phyloP scores from a whole-genome alignment of 2,888 invertebrate species.

The Cenopis cana region DNA sequence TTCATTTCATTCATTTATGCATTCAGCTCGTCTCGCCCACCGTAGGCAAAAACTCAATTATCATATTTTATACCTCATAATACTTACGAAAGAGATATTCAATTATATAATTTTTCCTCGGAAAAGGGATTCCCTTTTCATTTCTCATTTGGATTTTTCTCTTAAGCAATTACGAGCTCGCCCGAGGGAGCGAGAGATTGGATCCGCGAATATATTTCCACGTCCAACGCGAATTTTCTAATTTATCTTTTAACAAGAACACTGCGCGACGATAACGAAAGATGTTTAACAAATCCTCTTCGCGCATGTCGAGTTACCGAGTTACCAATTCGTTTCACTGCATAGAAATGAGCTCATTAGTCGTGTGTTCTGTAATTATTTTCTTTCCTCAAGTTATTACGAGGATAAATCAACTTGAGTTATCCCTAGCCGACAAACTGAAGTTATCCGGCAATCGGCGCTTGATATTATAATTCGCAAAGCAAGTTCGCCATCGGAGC shows the following conservation, averaged over 20 bases:
- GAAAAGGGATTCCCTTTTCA: conserved; percentile 84
- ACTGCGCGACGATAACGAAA: conserved; percentile 62
- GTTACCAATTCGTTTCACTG: conserved; percentile 70
- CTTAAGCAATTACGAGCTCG: conserved; percentile 82
- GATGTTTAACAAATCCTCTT: conserved; percentile 77
- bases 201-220: conserved; percentile 69
- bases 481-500: conserved; percentile 67
- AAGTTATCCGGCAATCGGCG: conserved; percentile 53
- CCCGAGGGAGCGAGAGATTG: conserved; percentile 75
- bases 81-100: conserved; percentile 84
- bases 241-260: conserved; percentile 80
- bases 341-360: conserved; percentile 71
- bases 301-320: conserved; percentile 73
- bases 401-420: conserved; percentile 42
- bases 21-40: conserved; percentile 60
- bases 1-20: conserved; percentile 39
- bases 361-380: conserved; percentile 56
- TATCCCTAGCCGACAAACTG: conserved; percentile 43
- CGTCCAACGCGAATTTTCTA: conserved; percentile 68
- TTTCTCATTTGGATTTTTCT: conserved; percentile 86
- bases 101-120: conserved; percentile 84
- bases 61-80: conserved; percentile 85
- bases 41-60: conserved; percentile 82
- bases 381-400: conserved; percentile 54
- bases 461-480: conserved; percentile 63